phyloP scores from a whole-genome alignment of 53 echinoderm and acorn worm genomes.

The Echinarachnius parma region DNA sequence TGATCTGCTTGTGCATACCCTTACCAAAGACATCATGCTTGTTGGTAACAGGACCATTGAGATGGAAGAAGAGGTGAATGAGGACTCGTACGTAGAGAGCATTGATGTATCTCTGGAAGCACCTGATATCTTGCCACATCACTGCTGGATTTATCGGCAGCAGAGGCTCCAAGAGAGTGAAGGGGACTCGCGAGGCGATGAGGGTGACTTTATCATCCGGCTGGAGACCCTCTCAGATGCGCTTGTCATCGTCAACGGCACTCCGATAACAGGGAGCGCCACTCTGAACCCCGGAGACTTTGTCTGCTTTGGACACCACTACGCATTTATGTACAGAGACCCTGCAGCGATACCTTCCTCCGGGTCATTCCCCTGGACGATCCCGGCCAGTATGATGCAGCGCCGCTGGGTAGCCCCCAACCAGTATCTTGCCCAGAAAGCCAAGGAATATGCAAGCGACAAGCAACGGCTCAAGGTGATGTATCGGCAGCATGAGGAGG shows the following conservation, averaged over 20 bases:
- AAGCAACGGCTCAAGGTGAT: conserved; percentile 59
- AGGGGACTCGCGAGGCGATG: conserved; percentile 22
- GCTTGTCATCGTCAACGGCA: conserved; percentile 70
- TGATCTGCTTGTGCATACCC: conserved; percentile 69
- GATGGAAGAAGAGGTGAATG: conserved; percentile 24
- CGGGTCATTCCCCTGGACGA: conserved; percentile 40
- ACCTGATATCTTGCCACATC: conserved; percentile 74
- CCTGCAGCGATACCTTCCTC: conserved; percentile 37
- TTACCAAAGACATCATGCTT: conserved; percentile 61
- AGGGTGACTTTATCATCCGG: conserved; percentile 46
- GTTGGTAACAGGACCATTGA: conserved; percentile 54
- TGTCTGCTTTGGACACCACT: conserved; percentile 71
- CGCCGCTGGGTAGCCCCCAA: conserved; percentile 44
- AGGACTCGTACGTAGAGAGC: conserved; percentile 38
- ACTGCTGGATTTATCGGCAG: conserved; percentile 60
- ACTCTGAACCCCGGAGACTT: conserved; percentile 75
- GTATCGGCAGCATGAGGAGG: conserved; percentile 61
- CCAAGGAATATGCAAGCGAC: conserved; percentile 67
- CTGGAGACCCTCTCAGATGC: conserved; percentile 65
- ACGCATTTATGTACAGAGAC: conserved; percentile 87
- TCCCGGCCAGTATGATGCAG: conserved; percentile 18
- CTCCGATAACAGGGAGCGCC: conserved; percentile 46
- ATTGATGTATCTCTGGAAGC: conserved; percentile 68
- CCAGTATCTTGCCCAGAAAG: conserved; percentile 62
- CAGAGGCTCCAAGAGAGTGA: conserved; percentile 3